phyloP scores from a whole-genome alignment of 1,140 invertebrate species.

The Microplitis demolitor region DNA sequence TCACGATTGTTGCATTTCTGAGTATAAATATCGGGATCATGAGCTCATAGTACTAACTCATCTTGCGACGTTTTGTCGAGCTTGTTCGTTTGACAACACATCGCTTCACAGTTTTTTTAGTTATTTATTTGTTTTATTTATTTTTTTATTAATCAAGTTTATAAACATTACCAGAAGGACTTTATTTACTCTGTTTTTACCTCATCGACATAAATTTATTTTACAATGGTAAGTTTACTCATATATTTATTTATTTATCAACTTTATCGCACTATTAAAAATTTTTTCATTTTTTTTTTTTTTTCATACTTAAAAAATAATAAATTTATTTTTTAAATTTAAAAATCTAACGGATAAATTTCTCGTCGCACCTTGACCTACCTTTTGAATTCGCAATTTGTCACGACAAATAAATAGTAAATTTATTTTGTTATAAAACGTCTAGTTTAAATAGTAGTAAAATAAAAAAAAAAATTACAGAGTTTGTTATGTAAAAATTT shows the following conservation, averaged over 20 bases:
- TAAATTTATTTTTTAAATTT: background rate
- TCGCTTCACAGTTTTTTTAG: background rate
- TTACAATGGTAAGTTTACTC: no score
- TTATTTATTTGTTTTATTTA: no score
- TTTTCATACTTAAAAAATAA: background rate
- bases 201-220: background rate
- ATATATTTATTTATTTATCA: no score
- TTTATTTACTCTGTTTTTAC: background rate
- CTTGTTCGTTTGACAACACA: background rate
- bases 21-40: conserved; percentile 44
- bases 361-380: background rate
- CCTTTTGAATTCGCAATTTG: background rate
- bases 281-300: no score
- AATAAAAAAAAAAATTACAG: no score
- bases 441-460: no score
- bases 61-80: conserved; percentile 14
- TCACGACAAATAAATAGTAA: background rate
- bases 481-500: no score
- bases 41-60: conserved; percentile 36
- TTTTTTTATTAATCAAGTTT: background rate
- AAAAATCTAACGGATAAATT: background rate
- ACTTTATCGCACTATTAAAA: background rate
- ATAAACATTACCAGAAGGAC: background rate
- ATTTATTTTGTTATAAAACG: no score
- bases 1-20: conserved; percentile 41